Conservation (phyloP, 2,888 invertebrate genomes). For the Tuberolachnus salignus region DNA sequence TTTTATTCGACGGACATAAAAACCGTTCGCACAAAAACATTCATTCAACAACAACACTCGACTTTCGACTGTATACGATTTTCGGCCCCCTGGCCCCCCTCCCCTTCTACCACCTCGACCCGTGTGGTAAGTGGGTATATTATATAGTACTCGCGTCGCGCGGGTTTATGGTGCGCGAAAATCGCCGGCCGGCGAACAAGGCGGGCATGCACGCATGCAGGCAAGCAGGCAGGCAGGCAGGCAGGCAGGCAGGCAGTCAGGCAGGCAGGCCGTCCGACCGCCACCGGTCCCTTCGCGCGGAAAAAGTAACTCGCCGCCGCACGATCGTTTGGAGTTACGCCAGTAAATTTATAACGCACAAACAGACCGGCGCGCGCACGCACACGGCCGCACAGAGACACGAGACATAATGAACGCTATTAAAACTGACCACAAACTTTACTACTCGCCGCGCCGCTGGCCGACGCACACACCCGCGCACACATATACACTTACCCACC, state of each 20-base stretch:
- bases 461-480: not conserved
- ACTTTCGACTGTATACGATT: no score
- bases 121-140: no score
- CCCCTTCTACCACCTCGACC: no score
- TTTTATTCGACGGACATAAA: no score
- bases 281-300: conserved; percentile 2
- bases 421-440: conserved; percentile 56
- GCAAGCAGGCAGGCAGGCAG: no score
- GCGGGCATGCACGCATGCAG: no score
- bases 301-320: conserved; percentile 10
- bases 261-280: not conserved
- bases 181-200: not conserved
- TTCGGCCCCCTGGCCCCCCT: no score
- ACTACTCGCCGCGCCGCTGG: conserved; percentile 8
- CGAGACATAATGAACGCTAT: conserved; percentile 56
- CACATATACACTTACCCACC: not conserved
- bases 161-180: conserved; percentile 33
- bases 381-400: not conserved
- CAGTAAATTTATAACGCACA: conserved; percentile 52
- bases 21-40: no score
- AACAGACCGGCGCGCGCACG: not conserved
- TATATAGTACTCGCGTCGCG: no score
- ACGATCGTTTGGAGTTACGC: conserved; percentile 45
- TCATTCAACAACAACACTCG: no score
- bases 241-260: no score